Evolutionary conservation across 2,888 invertebrate species (phyloP).

Genomic region (Meteorus cinctellus): DNA sequence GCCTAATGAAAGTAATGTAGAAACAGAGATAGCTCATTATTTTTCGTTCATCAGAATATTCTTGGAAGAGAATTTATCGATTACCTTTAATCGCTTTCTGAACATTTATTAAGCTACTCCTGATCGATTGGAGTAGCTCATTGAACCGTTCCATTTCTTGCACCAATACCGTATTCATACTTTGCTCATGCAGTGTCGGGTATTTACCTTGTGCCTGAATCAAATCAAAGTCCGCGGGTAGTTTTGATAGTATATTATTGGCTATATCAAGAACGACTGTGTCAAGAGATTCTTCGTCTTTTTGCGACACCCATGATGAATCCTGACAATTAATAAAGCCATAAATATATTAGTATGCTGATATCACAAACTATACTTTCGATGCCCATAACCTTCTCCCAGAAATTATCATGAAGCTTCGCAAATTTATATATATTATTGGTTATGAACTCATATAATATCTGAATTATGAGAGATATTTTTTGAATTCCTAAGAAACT

Average conservation of each 20-base stretch:
- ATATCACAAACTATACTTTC: background rate
- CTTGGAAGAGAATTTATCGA: background rate
- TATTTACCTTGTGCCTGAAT: conserved; percentile 80
- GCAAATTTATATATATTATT: conserved; percentile 14
- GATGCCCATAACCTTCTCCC: conserved; percentile 31
- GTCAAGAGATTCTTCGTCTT: conserved; percentile 82
- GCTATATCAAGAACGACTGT: conserved; percentile 87
- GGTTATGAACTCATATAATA: conserved; percentile 1
- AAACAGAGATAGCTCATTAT: background rate
- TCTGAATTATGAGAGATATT: background rate
- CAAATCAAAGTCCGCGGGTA: conserved; percentile 84
- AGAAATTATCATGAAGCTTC: conserved; percentile 33
- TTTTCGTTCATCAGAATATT: conserved; percentile 26
- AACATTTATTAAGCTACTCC: conserved; percentile 85
- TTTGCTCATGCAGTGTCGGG: conserved; percentile 87
- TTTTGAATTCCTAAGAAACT: background rate
- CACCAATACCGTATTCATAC: conserved; percentile 94
- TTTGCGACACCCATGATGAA: conserved; percentile 76
- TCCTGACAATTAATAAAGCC: conserved; percentile 74
- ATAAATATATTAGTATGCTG: background rate
- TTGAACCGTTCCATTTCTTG: conserved; percentile 90
- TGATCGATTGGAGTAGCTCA: conserved; percentile 82
- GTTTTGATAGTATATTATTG: conserved; percentile 83
- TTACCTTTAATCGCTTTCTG: conserved; percentile 91
- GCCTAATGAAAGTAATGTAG: conserved; percentile 75